Evolutionary conservation across 2,888 invertebrate genomes (phyloP).

Genomic region (Mesorhabditis sp.): DNA sequence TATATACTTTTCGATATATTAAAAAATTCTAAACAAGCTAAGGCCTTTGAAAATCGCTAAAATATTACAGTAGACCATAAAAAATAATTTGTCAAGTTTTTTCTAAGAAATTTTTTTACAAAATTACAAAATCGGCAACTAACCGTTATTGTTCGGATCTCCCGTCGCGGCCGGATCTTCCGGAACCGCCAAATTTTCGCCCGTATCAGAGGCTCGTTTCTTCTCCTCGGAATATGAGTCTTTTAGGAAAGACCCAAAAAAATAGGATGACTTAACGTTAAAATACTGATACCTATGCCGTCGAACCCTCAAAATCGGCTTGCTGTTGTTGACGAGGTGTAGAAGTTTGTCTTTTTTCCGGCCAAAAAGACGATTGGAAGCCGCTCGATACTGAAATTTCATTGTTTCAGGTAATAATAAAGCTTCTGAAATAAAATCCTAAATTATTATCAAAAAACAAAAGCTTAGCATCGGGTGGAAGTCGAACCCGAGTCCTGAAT

Average conservation of each 20-base stretch:
- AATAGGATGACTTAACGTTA: not conserved
- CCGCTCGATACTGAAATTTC: not conserved
- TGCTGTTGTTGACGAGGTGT: not conserved
- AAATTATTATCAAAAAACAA: no score
- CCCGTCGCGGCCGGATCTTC: not conserved
- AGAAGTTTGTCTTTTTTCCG: not conserved
- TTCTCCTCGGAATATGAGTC: not conserved
- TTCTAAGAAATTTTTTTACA: no score
- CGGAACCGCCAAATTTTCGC: not conserved
- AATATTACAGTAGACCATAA: not conserved
- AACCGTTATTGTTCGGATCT: not conserved
- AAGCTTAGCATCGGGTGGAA: no score
- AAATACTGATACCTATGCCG: not conserved
- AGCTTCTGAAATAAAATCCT: no score
- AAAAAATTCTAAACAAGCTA: constrained; percentile 8
- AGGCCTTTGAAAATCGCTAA: not conserved
- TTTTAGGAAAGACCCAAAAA: constrained; percentile 5
- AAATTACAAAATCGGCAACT: no score
- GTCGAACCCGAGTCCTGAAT: no score
- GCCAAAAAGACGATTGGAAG: not conserved
- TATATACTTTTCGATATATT: not conserved
- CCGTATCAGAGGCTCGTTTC: not conserved
- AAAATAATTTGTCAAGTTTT: not conserved
- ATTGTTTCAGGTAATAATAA: not conserved
- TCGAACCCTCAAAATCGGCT: not conserved